Conservation (phyloP, 2,113 vertebrate species). For the Charadrius vociferus region DNA sequence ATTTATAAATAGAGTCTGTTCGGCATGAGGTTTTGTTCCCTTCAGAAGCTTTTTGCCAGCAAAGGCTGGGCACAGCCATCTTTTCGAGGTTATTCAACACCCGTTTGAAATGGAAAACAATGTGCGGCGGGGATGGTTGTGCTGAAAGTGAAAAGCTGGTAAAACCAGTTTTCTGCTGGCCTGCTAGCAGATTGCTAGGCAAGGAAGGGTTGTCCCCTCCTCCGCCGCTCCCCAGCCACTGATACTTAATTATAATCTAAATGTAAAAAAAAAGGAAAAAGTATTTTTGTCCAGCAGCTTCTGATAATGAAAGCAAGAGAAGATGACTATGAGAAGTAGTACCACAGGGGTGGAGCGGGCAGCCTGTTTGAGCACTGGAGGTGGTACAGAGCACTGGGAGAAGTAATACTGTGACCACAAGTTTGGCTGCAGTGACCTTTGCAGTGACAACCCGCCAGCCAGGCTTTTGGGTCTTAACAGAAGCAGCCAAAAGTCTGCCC, state of each 20-base stretch:
- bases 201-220: not conserved
- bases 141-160: not conserved
- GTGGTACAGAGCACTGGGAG: not conserved
- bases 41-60: not conserved
- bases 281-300: not conserved
- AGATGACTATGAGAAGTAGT: fast-evolving
- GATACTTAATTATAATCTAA: not conserved
- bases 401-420: fast-evolving
- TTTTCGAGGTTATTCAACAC: not conserved
- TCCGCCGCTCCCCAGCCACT: not conserved
- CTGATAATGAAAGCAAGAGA: not conserved
- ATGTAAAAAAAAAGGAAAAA: too few species aligned
- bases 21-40: not conserved
- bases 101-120: not conserved
- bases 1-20: not conserved
- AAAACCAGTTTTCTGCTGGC: constrained; percentile 3
- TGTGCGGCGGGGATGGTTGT: not conserved
- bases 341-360: not conserved
- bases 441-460: fast-evolving
- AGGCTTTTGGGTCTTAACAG: not conserved
- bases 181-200: not conserved
- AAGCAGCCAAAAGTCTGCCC: not conserved
- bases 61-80: not conserved
- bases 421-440: not conserved
- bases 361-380: not conserved